A percentile compares a stretch with the other conserved stretches of the same genome.
phyloP scores from a whole-genome alignment of 2,113 vertebrate species.

The Alethe castanea region DNA sequence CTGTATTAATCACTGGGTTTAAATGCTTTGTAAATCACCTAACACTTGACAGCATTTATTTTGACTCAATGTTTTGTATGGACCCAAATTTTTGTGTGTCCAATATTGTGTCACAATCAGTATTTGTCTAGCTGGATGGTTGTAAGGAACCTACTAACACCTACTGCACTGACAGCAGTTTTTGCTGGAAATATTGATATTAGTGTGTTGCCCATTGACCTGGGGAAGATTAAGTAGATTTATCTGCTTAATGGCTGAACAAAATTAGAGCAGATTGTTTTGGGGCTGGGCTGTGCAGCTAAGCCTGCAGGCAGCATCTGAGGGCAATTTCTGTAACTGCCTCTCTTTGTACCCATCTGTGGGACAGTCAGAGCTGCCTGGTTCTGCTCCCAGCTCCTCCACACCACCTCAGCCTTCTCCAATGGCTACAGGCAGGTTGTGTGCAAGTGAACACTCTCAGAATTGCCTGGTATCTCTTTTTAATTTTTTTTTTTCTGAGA shows the following conservation, averaged over 20 bases:
- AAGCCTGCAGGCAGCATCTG: slow-evolving; percentile 27
- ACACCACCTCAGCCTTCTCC: neutral
- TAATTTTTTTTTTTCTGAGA: neutral
- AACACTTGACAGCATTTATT: neutral
- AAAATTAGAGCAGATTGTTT: slow-evolving; percentile 82
- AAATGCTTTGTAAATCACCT: neutral
- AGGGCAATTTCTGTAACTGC: neutral
- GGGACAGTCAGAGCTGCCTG: neutral
- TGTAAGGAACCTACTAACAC: neutral
- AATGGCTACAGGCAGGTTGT: neutral
- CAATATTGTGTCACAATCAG: neutral
- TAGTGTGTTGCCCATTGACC: slow-evolving; percentile 61
- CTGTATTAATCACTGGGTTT: neutral
- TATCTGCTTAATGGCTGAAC: slow-evolving; percentile 81
- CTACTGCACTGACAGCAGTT: neutral
- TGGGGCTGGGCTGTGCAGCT: slow-evolving; percentile 34
- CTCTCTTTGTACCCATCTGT: neutral
- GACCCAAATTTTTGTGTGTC: too few species aligned
- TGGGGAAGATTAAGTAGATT: slow-evolving; percentile 79
- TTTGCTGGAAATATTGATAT: slow-evolving; percentile 52
- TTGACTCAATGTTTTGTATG: neutral
- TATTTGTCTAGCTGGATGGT: neutral
- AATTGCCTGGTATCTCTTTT: neutral
- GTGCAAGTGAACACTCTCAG: neutral
- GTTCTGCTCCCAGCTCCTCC: neutral